Evolutionary conservation across 2,113 vertebrate genomes (phyloP).

Genomic region (Chaetops frenatus): DNA sequence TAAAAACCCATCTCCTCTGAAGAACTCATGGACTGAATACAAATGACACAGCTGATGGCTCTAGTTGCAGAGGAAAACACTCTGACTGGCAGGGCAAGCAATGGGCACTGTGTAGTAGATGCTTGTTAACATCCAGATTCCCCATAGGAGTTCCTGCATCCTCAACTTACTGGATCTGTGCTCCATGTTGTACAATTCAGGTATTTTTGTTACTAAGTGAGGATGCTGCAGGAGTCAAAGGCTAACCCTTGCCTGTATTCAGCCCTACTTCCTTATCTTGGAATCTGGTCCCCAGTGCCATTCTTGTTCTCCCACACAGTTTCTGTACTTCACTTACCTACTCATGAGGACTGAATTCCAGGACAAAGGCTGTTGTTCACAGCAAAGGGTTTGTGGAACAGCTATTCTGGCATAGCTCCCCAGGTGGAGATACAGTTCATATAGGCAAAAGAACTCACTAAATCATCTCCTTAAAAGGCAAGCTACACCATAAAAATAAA

Average conservation of each 20-base stretch:
- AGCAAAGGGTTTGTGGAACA: slow-evolving; percentile 13
- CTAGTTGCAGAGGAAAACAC: not conserved
- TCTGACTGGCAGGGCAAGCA: not conserved
- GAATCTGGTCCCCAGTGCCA: not conserved
- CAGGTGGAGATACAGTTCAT: slow-evolving; percentile 23
- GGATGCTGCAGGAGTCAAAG: not conserved
- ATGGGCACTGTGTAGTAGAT: not conserved
- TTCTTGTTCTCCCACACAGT: not conserved
- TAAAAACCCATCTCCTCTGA: not conserved
- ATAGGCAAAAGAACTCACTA: slow-evolving; percentile 12
- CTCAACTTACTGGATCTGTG: not conserved
- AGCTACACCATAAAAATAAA: slow-evolving; percentile 17
- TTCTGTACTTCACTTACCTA: not conserved
- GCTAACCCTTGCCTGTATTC: not conserved
- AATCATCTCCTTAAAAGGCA: slow-evolving; percentile 45
- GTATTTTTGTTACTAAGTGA: not conserved
- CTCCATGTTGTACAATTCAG: not conserved
- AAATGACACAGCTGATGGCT: not conserved
- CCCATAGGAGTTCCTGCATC: not conserved
- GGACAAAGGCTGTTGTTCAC: not conserved
- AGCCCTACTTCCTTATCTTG: not conserved
- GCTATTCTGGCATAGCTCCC: slow-evolving; percentile 42
- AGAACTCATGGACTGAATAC: not conserved
- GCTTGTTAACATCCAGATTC: not conserved
- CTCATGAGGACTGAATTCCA: not conserved